Evolutionary conservation across 2,888 invertebrate genomes (phyloP).

Genomic region (Folsomia manolachei): DNA sequence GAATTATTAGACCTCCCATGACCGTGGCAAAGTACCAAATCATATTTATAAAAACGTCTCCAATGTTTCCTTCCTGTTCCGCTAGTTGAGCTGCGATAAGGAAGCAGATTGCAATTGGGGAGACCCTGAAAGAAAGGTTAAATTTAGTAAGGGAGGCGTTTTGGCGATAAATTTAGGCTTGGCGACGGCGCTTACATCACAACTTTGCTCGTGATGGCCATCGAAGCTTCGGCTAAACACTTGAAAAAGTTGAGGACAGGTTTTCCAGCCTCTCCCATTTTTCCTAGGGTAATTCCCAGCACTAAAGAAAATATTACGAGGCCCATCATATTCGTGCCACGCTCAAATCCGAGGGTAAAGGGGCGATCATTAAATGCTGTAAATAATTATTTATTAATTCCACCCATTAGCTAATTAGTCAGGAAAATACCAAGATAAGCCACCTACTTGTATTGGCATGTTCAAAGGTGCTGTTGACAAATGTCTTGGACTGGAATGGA

Average conservation of each 20-base stretch:
- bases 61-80: slow-evolving; percentile 82
- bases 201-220: slow-evolving; percentile 93
- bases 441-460: too few species aligned
- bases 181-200: slow-evolving; percentile 69
- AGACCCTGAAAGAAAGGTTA: slow-evolving; percentile 63
- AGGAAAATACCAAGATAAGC: too few species aligned
- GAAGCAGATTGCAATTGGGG: slow-evolving; percentile 83
- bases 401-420: background rate
- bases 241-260: slow-evolving; percentile 82
- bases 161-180: background rate
- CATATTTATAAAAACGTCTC: slow-evolving; percentile 75
- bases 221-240: slow-evolving; percentile 86
- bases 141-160: background rate
- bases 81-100: slow-evolving; percentile 84
- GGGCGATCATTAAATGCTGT: slow-evolving; percentile 19
- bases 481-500: too few species aligned
- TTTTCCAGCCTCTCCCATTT: slow-evolving; percentile 77
- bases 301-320: slow-evolving; percentile 78
- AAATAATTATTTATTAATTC: slow-evolving; percentile 7
- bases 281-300: slow-evolving; percentile 85
- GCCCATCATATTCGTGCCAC: slow-evolving; percentile 82
- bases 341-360: background rate
- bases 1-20: slow-evolving; percentile 78
- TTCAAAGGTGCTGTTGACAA: too few species aligned
- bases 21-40: slow-evolving; percentile 92